Evolutionary conservation across 2,888 invertebrate species (phyloP), one percentile per base, ranked within the genome.

Genomic region (Drosophila fulvimacula): DNA sequence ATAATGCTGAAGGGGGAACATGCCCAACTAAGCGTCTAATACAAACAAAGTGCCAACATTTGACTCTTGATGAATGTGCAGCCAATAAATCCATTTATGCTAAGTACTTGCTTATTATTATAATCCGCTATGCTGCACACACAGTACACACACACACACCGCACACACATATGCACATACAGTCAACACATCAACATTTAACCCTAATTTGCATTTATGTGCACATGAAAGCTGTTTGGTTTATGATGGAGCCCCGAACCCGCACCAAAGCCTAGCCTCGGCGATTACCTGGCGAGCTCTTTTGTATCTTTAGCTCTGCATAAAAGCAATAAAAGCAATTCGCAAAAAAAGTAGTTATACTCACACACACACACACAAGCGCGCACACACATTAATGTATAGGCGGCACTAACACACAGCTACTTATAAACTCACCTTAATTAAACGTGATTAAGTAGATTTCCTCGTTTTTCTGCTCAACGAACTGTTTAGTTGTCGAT

Each of bases 381-480:
- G 56, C 51, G 51, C 19, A 48, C 42, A 63, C 3, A 49, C n/a
- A 38, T 6, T n/a, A 9, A 48, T 17, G 60, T 15, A 59, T 49
- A 44, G 65, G 19, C 24, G 15, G 51, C 38, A 69, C 74, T 69
- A 75, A 69, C 60, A 68, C 55, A 65, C 49, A 64, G 53, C 81
- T 87, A 79, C 83, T 82, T 77, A 87, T 84, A 77, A 84, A 84
- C 88, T 87, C 82, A 89, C 90, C 90, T 90, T 82, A 90, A 90
- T 90, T 90, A 90, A 89, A 88, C 78, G 89, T 87, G 89, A 87
- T 87, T 87, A 87, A 87, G 87, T 87, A 84, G 86, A 86, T 86
- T 86, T 88, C 82, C 89, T 81, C 89, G 76, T 84, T 82, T 88
- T 86, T 85, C 79, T 86, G 83, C 84, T 81, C 82, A 69, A 82